Conservation (phyloP, 2,797 vertebrate species). For the Squalus acanthias region DNA sequence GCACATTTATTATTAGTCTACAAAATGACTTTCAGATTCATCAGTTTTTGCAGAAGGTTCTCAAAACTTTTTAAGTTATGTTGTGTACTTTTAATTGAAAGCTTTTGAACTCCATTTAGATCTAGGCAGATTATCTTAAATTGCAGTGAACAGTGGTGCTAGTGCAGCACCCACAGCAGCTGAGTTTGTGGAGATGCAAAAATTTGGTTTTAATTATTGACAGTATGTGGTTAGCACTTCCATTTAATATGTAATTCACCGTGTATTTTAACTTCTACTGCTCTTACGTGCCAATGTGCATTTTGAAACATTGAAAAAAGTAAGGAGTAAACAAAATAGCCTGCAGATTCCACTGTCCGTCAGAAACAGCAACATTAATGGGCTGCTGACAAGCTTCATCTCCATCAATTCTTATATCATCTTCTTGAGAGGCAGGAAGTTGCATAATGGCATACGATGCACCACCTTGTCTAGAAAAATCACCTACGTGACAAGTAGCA, state of each 20-base stretch:
- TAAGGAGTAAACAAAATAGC: not conserved
- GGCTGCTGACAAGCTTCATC: not conserved
- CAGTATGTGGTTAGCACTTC: not conserved
- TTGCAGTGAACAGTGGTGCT: not conserved
- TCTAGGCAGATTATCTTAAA: not conserved
- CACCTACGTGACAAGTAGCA: not conserved
- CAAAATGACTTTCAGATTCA: not conserved
- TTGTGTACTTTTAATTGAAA: not conserved
- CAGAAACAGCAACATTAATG: not conserved
- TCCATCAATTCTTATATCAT: not conserved
- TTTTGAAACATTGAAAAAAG: not conserved
- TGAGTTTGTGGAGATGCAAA: not conserved
- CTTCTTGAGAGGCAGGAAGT: not conserved
- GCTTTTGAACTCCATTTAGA: too few relatives aligned
- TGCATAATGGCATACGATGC: not conserved
- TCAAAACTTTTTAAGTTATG: not conserved
- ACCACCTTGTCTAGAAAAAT: not conserved
- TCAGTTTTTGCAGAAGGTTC: not conserved
- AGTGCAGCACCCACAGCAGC: not conserved
- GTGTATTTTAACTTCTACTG: not conserved
- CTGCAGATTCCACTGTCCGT: not conserved
- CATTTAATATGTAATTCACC: not conserved
- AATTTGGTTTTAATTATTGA: constrained; percentile 18
- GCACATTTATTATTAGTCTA: not conserved
- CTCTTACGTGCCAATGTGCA: not conserved